These are phyloP conservation scores for Corythaeola cristata DNA, from an alignment of 2,113 vertebrate species.

Conservation along the genomic window DNA sequence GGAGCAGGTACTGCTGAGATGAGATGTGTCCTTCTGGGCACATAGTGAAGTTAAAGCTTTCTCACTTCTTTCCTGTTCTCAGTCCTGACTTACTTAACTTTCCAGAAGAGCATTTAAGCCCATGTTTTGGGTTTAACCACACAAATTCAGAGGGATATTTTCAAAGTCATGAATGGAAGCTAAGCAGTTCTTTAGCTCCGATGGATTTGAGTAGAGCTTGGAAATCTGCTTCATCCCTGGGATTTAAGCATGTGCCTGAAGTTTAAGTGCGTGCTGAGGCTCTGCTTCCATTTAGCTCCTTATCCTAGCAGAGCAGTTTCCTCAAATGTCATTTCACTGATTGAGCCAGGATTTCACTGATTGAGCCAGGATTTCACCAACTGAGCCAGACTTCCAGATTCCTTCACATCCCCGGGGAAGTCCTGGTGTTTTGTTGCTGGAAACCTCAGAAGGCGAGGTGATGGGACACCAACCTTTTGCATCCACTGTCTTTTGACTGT, in stretches of 20 bases:
- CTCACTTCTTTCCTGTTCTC: neutral
- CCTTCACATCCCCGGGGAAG: neutral
- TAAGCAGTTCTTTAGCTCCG: neutral
- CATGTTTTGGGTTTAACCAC: neutral
- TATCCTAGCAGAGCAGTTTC: neutral
- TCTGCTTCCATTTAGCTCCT: neutral
- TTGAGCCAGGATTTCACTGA: neutral
- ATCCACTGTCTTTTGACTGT: neutral
- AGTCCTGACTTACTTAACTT: neutral
- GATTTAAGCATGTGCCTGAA: neutral
- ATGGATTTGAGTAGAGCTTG: neutral
- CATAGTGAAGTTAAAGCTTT: neutral
- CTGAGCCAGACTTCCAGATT: neutral
- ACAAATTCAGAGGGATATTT: neutral
- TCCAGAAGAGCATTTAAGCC: neutral
- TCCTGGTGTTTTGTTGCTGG: neutral
- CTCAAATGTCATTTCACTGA: rapidly evolving
- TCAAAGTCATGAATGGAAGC: neutral
- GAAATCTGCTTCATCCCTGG: neutral
- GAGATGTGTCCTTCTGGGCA: neutral
- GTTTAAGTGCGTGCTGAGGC: neutral
- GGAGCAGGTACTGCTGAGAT: rapidly evolving
- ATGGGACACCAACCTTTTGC: neutral
- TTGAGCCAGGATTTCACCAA: neutral
- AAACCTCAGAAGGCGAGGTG: no score